Base-by-base conservation (phyloP, 2,797 vertebrate genomes). In the Megaceryle alcyon region DNA sequence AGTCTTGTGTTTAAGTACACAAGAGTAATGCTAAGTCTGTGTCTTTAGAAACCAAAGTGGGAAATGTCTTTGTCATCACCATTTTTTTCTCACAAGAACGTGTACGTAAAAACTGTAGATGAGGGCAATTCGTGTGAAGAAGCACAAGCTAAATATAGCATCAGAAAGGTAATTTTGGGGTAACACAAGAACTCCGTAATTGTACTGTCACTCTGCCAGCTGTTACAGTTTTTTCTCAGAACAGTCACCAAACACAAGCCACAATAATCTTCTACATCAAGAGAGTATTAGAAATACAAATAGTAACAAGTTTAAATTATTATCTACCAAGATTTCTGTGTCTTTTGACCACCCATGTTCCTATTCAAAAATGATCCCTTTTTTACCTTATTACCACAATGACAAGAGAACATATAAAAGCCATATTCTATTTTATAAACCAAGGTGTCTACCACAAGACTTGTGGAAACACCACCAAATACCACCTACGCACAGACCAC, bases 201-300 rank as follows among this genome's bases (percentile, higher is more conserved):
- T 1, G 0, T 18, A 71, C 31, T 56, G 79, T 53, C 56, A 25
- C 17, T 4, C 15, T 39, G 41, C n/a, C 88, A 75, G 90, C 54
- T 84, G 73, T 53, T 79, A 81, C 46, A 63, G 53, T 92, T 66
- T 92, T 75, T 94, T 90, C 93, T 90, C 49, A 68, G 29, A 82
- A 77, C 46, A 80, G 46, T 49, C 70, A 72, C 15, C 63, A 91
- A 80, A 87, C 46, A 56, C 70, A 60, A 21, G 31, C 73, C 77
- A 90, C n/a, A 28, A 26, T 25, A 20, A 75, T 65, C 48, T 92
- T 43, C 73, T 88, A 94, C 82, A 91, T 70, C 68, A 71, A 88
- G 85, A 60, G 44, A 12, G 11, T 88, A 93, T 71, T 72, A 91
- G 31, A 66, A 92, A 80, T 86, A 96, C 82, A 94, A 94, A 94